Conservation (phyloP, 2,888 invertebrate species). For the Vesta saturnalis region DNA sequence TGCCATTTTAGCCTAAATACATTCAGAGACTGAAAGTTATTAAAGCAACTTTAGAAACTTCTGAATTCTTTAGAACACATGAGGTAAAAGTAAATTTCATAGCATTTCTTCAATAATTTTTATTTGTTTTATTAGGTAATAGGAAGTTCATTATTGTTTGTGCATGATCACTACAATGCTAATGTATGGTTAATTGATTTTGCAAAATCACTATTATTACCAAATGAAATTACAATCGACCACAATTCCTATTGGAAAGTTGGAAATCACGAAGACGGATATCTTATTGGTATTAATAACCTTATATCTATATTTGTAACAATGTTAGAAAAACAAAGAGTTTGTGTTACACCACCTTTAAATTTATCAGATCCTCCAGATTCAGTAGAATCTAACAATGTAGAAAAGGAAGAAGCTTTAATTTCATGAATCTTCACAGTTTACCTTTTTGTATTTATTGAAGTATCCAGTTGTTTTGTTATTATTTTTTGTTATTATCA, state of each 20-base stretch:
- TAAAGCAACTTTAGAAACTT: constrained; percentile 82
- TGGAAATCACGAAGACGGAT: constrained; percentile 97
- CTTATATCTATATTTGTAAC: constrained; percentile 85
- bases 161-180: constrained; percentile 89
- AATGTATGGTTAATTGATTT: constrained; percentile 98
- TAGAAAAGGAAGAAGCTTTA: constrained; percentile 22
- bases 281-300: constrained; percentile 91
- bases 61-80: constrained; percentile 90
- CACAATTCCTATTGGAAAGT: constrained; percentile 91
- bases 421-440: not conserved
- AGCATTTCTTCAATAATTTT: not conserved
- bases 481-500: constrained; percentile 5
- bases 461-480: constrained; percentile 13
- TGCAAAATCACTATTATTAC: constrained; percentile 90
- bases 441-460: not conserved
- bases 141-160: constrained; percentile 93
- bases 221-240: constrained; percentile 76
- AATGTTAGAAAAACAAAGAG: constrained; percentile 63
- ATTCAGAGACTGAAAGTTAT: constrained; percentile 87
- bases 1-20: constrained; percentile 77
- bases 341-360: constrained; percentile 56
- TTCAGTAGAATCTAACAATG: constrained; percentile 13
- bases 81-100: constrained; percentile 66
- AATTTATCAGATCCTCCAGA: constrained; percentile 52
- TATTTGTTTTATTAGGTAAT: constrained; percentile 73